Evolutionary conservation across 2,113 vertebrate genomes (phyloP), one percentile per base, ranked within the genome.

Genomic region (Centropus bengalensis): DNA sequence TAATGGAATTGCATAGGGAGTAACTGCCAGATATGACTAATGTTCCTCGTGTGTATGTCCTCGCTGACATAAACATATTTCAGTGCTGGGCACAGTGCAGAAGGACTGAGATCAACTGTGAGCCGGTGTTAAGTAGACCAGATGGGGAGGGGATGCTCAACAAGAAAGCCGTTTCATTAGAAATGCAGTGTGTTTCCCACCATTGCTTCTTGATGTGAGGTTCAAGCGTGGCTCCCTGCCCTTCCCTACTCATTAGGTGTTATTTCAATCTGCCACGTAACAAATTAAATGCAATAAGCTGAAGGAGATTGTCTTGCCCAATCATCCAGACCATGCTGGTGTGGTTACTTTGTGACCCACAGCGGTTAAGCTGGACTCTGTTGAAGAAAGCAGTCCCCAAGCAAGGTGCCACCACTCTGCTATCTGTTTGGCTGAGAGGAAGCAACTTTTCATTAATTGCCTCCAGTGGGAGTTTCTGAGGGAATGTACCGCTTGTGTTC

Each of bases 21-120:
- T 73, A 66, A 84, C 94, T 93, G 73, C 83, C 63, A 87, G 63
- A 42, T 84, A 44, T 68, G 84, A 94, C 52, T 92, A 54, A 95
- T 1, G 0, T 78, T 91, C 42, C 23, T 64, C 75, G 30, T 80
- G 47, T 85, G 70, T 64, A 68, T 60, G 76, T n/a, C n/a, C n/a
- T n/a, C 66, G 21, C 82, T 82, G 81, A 63, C 67, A 71, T 7
- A 62, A 68, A 77, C 80, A 16, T 7, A 82, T 80, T 91, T 85
- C 75, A 83, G 0, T 67, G 38, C 83, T 76, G 30, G 51, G 68
- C 36, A n/a, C 28, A 54, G 58, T 75, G 76, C 70, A 77, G 62
- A 40, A 70, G 51, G 42, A 36, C 42, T 82, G 28, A 8, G 27
- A 60, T 70, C 33, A 67, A 4, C 47, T 54, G 17, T 70, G 71